Evolutionary conservation across 2,797 vertebrate genomes (phyloP).

Genomic region (Loris lydekkerianus): DNA sequence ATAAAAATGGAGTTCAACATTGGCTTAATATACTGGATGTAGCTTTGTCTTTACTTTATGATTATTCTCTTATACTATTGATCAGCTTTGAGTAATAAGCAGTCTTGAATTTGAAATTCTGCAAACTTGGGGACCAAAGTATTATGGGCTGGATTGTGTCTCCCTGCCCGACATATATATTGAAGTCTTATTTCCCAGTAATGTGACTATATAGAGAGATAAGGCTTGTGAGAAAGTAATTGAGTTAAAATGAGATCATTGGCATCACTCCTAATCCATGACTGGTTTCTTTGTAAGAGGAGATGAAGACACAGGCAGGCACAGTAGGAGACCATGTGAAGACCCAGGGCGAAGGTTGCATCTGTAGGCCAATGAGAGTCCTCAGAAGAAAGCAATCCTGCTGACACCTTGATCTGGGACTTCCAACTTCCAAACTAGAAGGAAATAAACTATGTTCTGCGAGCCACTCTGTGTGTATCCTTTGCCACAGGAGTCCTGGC

Average conservation of each 20-base stretch:
- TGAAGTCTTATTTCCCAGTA: not conserved
- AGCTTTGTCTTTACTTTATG: not conserved
- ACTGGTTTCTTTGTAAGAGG: not conserved
- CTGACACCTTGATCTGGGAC: not conserved
- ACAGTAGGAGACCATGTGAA: not conserved
- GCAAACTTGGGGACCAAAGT: not conserved
- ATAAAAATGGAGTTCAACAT: not conserved
- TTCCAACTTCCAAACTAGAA: not conserved
- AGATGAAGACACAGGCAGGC: not conserved
- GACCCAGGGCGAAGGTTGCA: not conserved
- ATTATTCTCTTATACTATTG: not conserved
- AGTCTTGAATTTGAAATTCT: not conserved
- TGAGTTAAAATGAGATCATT: not conserved
- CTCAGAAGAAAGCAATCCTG: not conserved
- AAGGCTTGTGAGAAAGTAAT: not conserved
- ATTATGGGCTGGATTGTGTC: not conserved
- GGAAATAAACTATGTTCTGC: not conserved
- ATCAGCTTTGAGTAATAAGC: not conserved
- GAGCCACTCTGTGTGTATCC: not conserved
- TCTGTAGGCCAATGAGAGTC: not conserved
- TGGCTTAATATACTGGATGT: not conserved
- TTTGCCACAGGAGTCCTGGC: not conserved
- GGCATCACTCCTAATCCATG: not conserved
- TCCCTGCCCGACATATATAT: rapidly evolving
- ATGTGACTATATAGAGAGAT: not conserved